Base-by-base conservation (phyloP, 2,113 vertebrate species). In the Typhlomys cinereus region DNA sequence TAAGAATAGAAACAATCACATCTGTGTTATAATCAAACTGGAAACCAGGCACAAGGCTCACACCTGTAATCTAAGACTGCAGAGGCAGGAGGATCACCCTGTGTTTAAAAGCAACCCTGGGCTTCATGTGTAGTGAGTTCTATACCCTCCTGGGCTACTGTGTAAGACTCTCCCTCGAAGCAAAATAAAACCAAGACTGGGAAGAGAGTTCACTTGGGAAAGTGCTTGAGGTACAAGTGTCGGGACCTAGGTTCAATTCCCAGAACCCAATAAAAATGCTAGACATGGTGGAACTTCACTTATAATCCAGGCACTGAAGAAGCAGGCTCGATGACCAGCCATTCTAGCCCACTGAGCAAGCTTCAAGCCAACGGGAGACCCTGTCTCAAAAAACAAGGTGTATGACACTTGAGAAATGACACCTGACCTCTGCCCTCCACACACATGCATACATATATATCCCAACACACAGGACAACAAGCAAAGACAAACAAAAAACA, bases 1-100 rank as follows among this genome's bases (percentile, higher is more conserved):
- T n/a, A n/a, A n/a, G n/a, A n/a, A n/a, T n/a, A n/a, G n/a, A 54
- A 54, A 54, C 10, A 54, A 17, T 17, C 52, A 20, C 34, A 54
- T 81, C 18, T 50, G 34, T 41, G 36, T 57, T 70, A 69, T 91
- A 79, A 81, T 78, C n/a, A 88, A 89, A 86, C 36, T 52, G 57
- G 36, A 64, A 54, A 17, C 52, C 52, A 54, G 52, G 52, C 52
- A 54, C 17, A 17, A 10, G 52, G 52, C 17, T 54, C 52, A 54
- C 17, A 17, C 52, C 52, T 54, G 17, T 54, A 10, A 54, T 54
- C 52, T 17, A 54, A 17, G 52, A 54, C 10, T n/a, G 52, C 52
- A 12, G 52, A 54, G 52, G 10, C 52, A 54, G 10, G 52, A 54
- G 52, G 52, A 54, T n/a, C n/a, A n/a, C n/a, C n/a, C n/a, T n/a